These are phyloP conservation scores for Ophion ellenae DNA, from an alignment of 2,888 invertebrate genomes.

Conservation along the genomic window DNA sequence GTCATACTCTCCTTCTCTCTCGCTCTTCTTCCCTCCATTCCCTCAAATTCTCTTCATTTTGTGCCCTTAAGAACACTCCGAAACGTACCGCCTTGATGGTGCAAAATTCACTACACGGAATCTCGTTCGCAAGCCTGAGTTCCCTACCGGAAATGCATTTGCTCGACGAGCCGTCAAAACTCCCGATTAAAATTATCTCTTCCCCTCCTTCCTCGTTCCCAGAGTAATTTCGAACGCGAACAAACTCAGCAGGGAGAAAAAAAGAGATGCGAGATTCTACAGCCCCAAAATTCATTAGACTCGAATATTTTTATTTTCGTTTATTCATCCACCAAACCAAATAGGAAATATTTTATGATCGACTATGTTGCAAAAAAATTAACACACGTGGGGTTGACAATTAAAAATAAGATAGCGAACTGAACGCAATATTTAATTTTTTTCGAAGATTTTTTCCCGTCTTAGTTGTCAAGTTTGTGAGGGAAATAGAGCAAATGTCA, in stretches of 20 bases:
- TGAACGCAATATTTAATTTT: too few species aligned
- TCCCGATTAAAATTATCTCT: constrained; percentile 23
- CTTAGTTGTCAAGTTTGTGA: background rate
- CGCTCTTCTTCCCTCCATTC: constrained; percentile 46
- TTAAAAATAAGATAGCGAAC: too few species aligned
- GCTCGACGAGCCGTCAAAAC: constrained; percentile 41
- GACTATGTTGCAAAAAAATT: too few species aligned
- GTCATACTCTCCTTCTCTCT: constrained; percentile 57
- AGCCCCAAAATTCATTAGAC: too few species aligned
- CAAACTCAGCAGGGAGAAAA: too few species aligned
- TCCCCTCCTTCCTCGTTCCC: background rate
- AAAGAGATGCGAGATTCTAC: too few species aligned
- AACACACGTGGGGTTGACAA: too few species aligned
- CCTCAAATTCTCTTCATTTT: constrained; percentile 44
- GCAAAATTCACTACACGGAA: constrained; percentile 27
- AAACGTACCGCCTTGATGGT: constrained; percentile 28
- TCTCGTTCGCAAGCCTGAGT: constrained; percentile 22
- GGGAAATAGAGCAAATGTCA: background rate
- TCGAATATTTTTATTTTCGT: too few species aligned
- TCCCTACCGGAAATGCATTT: constrained; percentile 49
- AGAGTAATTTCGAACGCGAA: background rate
- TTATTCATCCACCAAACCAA: too few species aligned
- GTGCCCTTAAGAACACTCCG: constrained; percentile 37
- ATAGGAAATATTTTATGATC: too few species aligned
- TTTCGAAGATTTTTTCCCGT: too few species aligned